A percentile compares a stretch with the other conserved stretches of the same genome.
Evolutionary conservation across 2,888 invertebrate species (phyloP).

Genomic region (Cetonia aurata): DNA sequence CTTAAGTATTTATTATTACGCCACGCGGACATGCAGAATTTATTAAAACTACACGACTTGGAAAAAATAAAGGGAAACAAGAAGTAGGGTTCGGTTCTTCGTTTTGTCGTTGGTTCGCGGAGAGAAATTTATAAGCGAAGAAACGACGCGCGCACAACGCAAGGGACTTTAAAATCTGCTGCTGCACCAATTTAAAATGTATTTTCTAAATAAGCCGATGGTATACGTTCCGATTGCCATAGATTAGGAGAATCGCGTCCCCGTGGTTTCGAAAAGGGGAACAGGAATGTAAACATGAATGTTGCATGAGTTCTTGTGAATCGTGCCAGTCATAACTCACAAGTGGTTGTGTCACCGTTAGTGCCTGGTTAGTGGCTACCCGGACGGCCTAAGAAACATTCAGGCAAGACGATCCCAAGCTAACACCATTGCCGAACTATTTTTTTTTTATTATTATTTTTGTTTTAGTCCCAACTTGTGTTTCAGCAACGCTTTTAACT

Average conservation of each 20-base stretch:
- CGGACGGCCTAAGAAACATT: conserved; percentile 31
- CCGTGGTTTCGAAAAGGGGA: conserved; percentile 50
- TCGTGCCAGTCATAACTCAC: conserved; percentile 55
- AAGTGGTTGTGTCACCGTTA: conserved; percentile 54
- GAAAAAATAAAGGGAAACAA: conserved; percentile 10
- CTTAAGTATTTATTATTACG: conserved; percentile 21
- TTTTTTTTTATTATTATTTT: too few species aligned
- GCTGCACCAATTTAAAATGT: conserved; percentile 47
- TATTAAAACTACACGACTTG: conserved; percentile 15
- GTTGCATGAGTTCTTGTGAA: conserved; percentile 55
- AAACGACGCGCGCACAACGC: conserved; percentile 4
- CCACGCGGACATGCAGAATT: conserved; percentile 19
- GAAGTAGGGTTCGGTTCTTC: conserved; percentile 19
- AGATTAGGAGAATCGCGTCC: conserved; percentile 54
- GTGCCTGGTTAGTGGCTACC: conserved; percentile 49
- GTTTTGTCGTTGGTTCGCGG: not conserved
- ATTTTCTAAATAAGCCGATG: conserved; percentile 51
- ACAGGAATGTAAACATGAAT: conserved; percentile 55
- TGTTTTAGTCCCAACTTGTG: not conserved
- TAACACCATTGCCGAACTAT: conserved; percentile 3
- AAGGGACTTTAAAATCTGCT: conserved; percentile 27
- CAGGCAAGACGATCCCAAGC: conserved; percentile 3
- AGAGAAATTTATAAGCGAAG: conserved; percentile 36
- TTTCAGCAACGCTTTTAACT: too few species aligned
- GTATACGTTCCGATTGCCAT: conserved; percentile 49